Conservation (phyloP, 1,140 invertebrate species). For the Streblospio benedicti region DNA sequence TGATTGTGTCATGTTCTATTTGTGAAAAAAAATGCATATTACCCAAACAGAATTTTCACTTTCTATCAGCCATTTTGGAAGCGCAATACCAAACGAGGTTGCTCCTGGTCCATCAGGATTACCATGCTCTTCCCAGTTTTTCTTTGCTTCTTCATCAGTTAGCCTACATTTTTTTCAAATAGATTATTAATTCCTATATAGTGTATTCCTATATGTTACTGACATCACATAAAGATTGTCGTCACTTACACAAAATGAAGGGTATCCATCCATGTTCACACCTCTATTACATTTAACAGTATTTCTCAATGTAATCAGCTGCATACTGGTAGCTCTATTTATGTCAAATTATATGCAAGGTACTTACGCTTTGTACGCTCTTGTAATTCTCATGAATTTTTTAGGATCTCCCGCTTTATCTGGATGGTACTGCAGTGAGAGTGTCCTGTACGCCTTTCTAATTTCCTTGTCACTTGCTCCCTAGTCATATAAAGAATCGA, state of each 20-base stretch:
- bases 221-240: not conserved
- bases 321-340: not conserved
- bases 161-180: conserved; percentile 49
- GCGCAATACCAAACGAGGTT: conserved; percentile 96
- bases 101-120: conserved; percentile 99
- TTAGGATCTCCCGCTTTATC: conserved; percentile 97
- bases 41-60: conserved; percentile 97
- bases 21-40: conserved; percentile 25
- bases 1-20: not conserved
- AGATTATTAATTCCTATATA: not conserved
- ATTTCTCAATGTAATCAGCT: not conserved
- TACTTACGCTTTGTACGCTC: conserved; percentile 67
- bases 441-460: conserved; percentile 88
- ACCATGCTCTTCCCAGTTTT: conserved; percentile 98
- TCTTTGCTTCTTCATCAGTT: conserved; percentile 93
- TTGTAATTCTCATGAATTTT: conserved; percentile 93
- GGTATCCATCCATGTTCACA: not conserved
- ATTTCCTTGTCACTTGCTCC: conserved; percentile 78
- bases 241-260: not conserved
- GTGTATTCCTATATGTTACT: not conserved
- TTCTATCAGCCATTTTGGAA: conserved; percentile 99
- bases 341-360: not conserved
- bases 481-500: conserved; percentile 43
- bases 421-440: conserved; percentile 89
- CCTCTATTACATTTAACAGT: not conserved